Percentiles rank a stretch among this genome's conserved stretches.
These are phyloP conservation scores for Recurvirostra avosetta DNA, from an alignment of 2,113 vertebrate species.

Conservation along the genomic window DNA sequence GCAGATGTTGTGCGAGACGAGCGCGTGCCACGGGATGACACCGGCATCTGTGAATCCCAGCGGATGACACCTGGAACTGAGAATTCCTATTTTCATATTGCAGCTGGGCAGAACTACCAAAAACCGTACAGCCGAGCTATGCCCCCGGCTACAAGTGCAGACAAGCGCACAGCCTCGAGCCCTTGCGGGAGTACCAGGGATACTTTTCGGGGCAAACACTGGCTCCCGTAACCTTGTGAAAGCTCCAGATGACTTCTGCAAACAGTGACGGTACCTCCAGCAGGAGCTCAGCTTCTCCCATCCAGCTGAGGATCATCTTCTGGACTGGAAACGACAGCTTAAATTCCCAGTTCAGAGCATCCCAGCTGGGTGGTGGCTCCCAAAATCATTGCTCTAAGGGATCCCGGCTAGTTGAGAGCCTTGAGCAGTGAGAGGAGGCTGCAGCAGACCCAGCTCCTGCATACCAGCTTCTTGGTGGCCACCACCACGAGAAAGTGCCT, in stretches of 20 bases:
- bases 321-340: neutral
- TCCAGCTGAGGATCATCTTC: neutral
- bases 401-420: fast-evolving
- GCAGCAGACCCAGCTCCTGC: neutral
- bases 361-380: neutral
- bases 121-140: neutral
- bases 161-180: fast-evolving
- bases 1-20: neutral
- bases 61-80: neutral
- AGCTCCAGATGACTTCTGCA: neutral
- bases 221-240: neutral
- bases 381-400: neutral
- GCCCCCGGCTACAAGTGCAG: neutral
- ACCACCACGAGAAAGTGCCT: neutral
- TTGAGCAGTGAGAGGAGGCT: fast-evolving
- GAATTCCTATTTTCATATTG: neutral
- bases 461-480: neutral
- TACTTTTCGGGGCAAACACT: fast-evolving
- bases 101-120: neutral
- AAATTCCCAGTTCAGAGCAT: neutral
- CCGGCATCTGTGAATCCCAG: neutral
- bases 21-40: fast-evolving
- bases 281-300: neutral
- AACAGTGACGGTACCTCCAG: neutral
- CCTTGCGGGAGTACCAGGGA: neutral